Conservation (phyloP, 2,888 invertebrate species). For the Crocallis elinguaria region DNA sequence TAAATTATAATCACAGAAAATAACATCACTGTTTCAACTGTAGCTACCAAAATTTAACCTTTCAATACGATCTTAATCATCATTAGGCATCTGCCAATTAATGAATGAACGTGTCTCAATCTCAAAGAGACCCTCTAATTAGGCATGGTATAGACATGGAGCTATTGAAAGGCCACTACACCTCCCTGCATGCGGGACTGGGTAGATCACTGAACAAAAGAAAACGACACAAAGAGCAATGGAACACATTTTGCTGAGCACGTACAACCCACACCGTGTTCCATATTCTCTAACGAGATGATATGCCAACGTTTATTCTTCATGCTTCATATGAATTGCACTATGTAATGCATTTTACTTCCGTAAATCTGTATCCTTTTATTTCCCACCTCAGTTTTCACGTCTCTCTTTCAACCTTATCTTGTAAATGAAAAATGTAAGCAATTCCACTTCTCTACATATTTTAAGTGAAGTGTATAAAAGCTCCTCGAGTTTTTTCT, state of each 20-base stretch:
- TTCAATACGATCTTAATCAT: slow-evolving; percentile 7
- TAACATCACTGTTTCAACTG: background rate
- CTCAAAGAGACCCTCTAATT: slow-evolving; percentile 45
- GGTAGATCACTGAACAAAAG: slow-evolving; percentile 77
- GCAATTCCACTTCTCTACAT: slow-evolving; percentile 19
- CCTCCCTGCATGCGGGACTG: slow-evolving; percentile 45
- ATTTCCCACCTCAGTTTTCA: slow-evolving; percentile 11
- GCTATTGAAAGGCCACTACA: slow-evolving; percentile 51
- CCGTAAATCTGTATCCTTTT: slow-evolving; percentile 23
- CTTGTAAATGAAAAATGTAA: slow-evolving; percentile 24
- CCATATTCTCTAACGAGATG: slow-evolving; percentile 82
- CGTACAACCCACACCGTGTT: slow-evolving; percentile 63
- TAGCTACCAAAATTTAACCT: background rate
- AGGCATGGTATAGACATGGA: slow-evolving; percentile 37
- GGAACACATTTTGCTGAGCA: slow-evolving; percentile 75
- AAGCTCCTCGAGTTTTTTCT: slow-evolving; percentile 22
- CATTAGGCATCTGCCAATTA: slow-evolving; percentile 14
- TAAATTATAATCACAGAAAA: too few species aligned
- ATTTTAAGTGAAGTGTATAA: slow-evolving; percentile 22
- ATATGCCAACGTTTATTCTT: slow-evolving; percentile 71
- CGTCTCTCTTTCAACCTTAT: slow-evolving; percentile 11
- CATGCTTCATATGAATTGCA: slow-evolving; percentile 56
- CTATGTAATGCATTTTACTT: slow-evolving; percentile 49
- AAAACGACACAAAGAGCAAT: slow-evolving; percentile 78
- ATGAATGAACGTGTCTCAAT: slow-evolving; percentile 18